These are phyloP conservation scores for Tinamus major DNA, from an alignment of 2,797 vertebrate genomes.

Conservation along the genomic window DNA sequence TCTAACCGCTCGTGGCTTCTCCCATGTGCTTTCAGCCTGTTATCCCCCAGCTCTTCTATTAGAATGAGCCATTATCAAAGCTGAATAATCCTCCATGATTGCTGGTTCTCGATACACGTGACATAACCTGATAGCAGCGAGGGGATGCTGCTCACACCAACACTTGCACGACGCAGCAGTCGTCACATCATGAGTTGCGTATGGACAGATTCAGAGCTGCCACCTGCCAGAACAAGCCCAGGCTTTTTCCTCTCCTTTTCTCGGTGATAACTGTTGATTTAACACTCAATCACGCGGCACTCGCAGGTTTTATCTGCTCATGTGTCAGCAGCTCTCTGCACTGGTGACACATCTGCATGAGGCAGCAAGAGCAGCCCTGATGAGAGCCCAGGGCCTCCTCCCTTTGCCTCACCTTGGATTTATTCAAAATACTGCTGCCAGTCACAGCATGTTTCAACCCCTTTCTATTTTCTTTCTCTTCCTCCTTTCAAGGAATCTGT, in stretches of 20 bases:
- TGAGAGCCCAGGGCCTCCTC: neutral
- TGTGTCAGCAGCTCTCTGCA: slow-evolving; percentile 18
- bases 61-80: neutral
- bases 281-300: neutral
- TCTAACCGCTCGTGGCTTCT: neutral
- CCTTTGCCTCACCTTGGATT: neutral
- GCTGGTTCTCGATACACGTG: neutral
- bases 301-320: neutral
- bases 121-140: neutral
- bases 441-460: neutral
- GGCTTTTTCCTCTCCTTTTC: neutral
- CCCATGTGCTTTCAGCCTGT: neutral
- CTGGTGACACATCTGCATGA: neutral
- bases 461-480: neutral
- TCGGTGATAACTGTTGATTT: neutral
- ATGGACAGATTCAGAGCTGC: neutral
- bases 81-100: neutral
- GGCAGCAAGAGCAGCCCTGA: neutral
- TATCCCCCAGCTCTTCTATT: neutral
- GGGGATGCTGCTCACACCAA: neutral
- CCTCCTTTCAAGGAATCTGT: slow-evolving; percentile 53
- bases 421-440: slow-evolving; percentile 2
- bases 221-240: neutral
- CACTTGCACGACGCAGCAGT: neutral
- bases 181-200: neutral